These are phyloP conservation scores for Decapterus maruadsi DNA, from an alignment of 2,797 vertebrate species.

Conservation along the genomic window DNA sequence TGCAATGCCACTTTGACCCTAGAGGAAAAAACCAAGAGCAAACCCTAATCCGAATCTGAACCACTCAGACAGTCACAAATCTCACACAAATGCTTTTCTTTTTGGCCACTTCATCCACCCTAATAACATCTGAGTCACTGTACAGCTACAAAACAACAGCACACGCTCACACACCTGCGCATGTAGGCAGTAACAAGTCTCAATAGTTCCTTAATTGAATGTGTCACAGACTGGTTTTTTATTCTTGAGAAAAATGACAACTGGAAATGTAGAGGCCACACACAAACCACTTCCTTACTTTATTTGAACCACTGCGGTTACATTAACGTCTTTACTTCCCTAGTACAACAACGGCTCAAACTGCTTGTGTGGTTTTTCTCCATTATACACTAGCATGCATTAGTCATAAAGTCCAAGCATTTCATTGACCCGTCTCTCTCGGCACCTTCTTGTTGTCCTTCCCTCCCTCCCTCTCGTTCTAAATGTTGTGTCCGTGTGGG, in stretches of 20 bases:
- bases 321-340: conserved; percentile 38
- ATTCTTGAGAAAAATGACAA: conserved; percentile 35
- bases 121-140: conserved; percentile 12
- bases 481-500: conserved; percentile 59
- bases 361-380: conserved; percentile 24
- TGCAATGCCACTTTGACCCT: not conserved
- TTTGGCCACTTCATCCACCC: not conserved
- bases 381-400: conserved; percentile 4
- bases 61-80: not conserved
- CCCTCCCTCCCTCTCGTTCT: conserved; percentile 26
- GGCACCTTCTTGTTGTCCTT: conserved; percentile 26
- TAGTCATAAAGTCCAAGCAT: conserved; percentile 36
- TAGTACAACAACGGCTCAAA: conserved; percentile 14
- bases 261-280: conserved; percentile 2
- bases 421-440: conserved; percentile 18
- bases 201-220: conserved; percentile 5
- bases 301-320: conserved; percentile 40
- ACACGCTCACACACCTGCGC: not conserved
- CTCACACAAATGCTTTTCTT: not conserved
- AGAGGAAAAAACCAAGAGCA: not conserved
- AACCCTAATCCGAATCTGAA: not conserved
- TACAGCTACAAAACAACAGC: not conserved
- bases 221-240: conserved; percentile 23
- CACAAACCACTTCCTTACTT: conserved; percentile 49
- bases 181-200: conserved; percentile 5